Evolutionary conservation across 2,797 vertebrate species (phyloP).

Genomic region (Peromyscus nudipes): DNA sequence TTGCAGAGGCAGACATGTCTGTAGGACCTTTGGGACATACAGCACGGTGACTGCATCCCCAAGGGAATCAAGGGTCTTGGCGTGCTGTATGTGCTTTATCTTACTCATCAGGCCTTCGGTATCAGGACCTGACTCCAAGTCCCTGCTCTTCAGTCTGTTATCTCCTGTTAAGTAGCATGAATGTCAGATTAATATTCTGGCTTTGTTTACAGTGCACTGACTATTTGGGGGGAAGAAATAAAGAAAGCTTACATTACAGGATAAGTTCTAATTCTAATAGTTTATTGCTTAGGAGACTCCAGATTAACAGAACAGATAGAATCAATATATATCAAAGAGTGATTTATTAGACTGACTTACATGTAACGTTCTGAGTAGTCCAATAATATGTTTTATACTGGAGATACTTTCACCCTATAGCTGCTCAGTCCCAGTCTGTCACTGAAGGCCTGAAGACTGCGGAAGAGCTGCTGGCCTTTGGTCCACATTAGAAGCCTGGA

Average conservation of each 20-base stretch:
- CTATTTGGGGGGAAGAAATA: neutral
- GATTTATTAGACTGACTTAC: neutral
- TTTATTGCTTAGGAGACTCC: neutral
- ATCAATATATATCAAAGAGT: neutral
- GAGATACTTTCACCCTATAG: neutral
- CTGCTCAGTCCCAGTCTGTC: neutral
- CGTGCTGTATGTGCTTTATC: neutral
- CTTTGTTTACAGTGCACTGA: neutral
- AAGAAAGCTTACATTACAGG: neutral
- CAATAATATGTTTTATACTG: neutral
- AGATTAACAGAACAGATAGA: neutral
- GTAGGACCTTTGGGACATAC: too few species aligned
- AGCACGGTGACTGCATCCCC: fast-evolving
- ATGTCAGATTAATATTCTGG: neutral
- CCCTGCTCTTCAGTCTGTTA: neutral
- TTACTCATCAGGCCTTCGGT: neutral
- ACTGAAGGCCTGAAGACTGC: neutral
- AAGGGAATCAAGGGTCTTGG: neutral
- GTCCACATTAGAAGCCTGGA: too few species aligned
- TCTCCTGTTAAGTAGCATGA: neutral
- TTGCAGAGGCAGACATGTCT: neutral
- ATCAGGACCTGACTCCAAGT: neutral
- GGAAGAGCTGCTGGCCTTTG: neutral
- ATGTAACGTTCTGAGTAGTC: neutral
- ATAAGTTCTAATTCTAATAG: neutral